Evolutionary conservation across 2,888 invertebrate genomes (phyloP).

Genomic region (Girardia tigrina): DNA sequence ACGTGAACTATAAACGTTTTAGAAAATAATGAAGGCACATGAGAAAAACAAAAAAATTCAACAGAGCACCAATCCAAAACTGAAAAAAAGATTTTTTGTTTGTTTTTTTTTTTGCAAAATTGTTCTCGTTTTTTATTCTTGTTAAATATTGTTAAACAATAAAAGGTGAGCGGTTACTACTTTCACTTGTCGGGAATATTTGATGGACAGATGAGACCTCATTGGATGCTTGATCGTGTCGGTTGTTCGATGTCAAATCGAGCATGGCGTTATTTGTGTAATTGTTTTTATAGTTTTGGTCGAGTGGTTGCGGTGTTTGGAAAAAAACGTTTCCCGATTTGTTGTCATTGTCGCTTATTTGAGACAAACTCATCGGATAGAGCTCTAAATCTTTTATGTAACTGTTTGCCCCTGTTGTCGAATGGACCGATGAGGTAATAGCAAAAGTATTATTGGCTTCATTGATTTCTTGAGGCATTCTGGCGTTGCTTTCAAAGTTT

Average conservation of each 20-base stretch:
- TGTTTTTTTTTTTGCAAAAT: too few relatives aligned
- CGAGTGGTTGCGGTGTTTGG: not conserved
- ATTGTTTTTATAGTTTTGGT: not conserved
- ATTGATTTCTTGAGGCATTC: not conserved
- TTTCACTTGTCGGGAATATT: constrained; percentile 3
- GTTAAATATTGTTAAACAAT: not conserved
- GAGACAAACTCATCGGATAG: not conserved
- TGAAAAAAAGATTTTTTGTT: too few relatives aligned
- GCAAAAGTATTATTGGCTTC: not conserved
- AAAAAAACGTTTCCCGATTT: not conserved
- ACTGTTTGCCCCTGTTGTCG: not conserved
- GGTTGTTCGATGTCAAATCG: not conserved
- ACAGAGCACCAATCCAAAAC: not conserved
- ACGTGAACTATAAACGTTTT: not conserved
- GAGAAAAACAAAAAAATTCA: not conserved
- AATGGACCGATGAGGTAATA: not conserved
- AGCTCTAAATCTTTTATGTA: constrained; percentile 1
- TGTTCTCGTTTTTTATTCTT: too few relatives aligned
- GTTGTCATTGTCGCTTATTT: not conserved
- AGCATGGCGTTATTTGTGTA: not conserved
- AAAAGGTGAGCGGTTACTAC: not conserved
- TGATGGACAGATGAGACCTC: not conserved
- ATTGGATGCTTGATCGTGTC: not conserved
- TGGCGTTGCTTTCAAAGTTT: not conserved
- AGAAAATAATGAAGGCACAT: constrained; percentile 17